Percentiles rank a stretch among this genome's conserved stretches.
phyloP scores from a whole-genome alignment of 2,888 invertebrate genomes.

The Polydesmus complanatus region DNA sequence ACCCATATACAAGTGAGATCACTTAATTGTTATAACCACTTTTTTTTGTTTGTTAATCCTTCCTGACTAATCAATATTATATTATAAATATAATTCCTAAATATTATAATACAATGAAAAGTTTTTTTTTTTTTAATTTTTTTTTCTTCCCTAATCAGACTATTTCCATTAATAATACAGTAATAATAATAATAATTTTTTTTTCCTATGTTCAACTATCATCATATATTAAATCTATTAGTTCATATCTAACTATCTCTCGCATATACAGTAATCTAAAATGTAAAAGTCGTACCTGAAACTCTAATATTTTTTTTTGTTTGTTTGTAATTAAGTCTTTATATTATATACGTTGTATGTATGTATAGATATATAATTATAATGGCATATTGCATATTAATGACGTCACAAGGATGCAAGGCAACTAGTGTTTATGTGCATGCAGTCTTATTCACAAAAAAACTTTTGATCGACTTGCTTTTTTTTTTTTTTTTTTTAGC shows the following conservation, averaged over 20 bases:
- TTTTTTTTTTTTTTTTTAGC: not conserved
- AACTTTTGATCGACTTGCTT: not conserved
- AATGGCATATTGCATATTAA: not conserved
- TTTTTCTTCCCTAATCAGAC: no score
- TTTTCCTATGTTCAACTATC: not conserved
- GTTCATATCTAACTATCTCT: not conserved
- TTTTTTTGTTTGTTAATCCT: no score
- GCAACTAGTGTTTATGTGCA: conserved; percentile 13
- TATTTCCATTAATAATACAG: no score
- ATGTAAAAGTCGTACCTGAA: not conserved
- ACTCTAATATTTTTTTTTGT: not conserved
- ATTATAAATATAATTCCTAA: not conserved
- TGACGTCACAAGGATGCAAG: conserved; percentile 7
- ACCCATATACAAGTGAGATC: not conserved
- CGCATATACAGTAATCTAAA: not conserved
- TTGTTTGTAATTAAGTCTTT: not conserved
- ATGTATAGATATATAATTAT: not conserved
- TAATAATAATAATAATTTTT: no score
- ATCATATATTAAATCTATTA: not conserved
- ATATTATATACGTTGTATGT: not conserved
- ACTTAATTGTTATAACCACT: no score
- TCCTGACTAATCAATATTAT: not conserved
- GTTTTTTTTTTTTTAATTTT: no score
- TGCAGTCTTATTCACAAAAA: not conserved
- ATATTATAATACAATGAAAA: no score